These are phyloP conservation scores for Drosophila ochracea DNA, from an alignment of 2,888 invertebrate species.

Conservation along the genomic window DNA sequence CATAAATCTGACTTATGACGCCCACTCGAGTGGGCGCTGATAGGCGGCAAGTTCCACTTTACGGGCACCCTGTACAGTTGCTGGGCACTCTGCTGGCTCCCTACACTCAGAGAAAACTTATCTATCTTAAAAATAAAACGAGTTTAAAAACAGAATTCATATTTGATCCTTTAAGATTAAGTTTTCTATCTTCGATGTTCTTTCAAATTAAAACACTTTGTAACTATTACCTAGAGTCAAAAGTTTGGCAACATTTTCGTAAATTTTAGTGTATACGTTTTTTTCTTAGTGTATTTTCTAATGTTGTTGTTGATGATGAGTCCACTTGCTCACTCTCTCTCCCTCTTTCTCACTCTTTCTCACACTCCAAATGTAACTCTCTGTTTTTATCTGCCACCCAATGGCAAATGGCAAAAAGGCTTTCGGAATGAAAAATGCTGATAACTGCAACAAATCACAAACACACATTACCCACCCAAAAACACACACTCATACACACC, in stretches of 20 bases:
- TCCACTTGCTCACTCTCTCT: constrained; percentile 18
- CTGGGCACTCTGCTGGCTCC: background rate
- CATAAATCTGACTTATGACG: constrained; percentile 77
- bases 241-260: background rate
- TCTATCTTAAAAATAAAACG: background rate
- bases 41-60: constrained; percentile 26
- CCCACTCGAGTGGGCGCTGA: constrained; percentile 48
- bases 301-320: constrained; percentile 50
- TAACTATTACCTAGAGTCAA: no score
- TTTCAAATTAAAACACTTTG: background rate
- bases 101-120: background rate
- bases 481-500: constrained; percentile 21
- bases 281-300: constrained; percentile 2
- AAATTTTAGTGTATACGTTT: background rate
- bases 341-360: background rate
- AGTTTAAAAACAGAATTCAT: background rate
- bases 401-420: constrained; percentile 49
- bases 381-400: constrained; percentile 12
- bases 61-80: constrained; percentile 23
- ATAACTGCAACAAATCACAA: constrained; percentile 74
- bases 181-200: background rate
- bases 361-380: background rate
- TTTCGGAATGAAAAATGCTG: constrained; percentile 74
- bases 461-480: constrained; percentile 46
- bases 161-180: background rate